These are phyloP conservation scores for Pachyramphus minor DNA, from an alignment of 2,113 vertebrate genomes.

Conservation along the genomic window DNA sequence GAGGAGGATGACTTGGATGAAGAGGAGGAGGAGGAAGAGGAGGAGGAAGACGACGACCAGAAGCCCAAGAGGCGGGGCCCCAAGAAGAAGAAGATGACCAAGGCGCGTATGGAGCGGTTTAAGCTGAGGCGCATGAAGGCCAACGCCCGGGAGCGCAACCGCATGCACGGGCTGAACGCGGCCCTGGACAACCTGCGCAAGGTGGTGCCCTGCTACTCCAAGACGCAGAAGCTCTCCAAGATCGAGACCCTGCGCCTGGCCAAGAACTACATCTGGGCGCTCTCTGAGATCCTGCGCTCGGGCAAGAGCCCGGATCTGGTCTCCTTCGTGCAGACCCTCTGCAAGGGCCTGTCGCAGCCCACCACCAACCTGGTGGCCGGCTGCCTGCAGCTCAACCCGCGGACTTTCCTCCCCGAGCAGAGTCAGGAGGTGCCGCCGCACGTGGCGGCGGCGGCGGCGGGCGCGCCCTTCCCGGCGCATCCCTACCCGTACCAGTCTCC, in stretches of 20 bases:
- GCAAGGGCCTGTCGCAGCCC: conserved; percentile 97
- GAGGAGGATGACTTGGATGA: conserved; percentile 80
- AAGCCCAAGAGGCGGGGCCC: conserved; percentile 95
- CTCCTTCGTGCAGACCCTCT: conserved; percentile 94
- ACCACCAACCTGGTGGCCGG: conserved; percentile 97
- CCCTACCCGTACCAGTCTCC: conserved; percentile 91
- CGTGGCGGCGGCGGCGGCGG: conserved; percentile 68
- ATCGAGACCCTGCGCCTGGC: conserved; percentile 96
- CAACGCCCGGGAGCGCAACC: conserved; percentile 94
- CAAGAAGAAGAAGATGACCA: conserved; percentile 99
- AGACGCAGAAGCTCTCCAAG: conserved; percentile 97
- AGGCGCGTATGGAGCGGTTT: conserved; percentile 94
- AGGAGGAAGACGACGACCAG: conserved; percentile 88
- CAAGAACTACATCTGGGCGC: conserved; percentile 99
- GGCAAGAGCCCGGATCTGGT: conserved; percentile 95
- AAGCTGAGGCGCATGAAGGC: conserved; percentile 96
- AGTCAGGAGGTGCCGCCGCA: conserved; percentile 85
- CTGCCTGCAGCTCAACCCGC: conserved; percentile 94
- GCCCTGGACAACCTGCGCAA: conserved; percentile 96
- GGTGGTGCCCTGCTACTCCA: conserved; percentile 98
- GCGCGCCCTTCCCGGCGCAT: conserved; percentile 80
- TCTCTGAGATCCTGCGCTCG: conserved; percentile 92
- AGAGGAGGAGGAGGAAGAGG: conserved; percentile 87
- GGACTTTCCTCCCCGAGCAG: conserved; percentile 96
- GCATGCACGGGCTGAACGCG: conserved; percentile 97